Evolutionary conservation across 2,797 vertebrate genomes (phyloP), one percentile per base, ranked within the genome.

Genomic region (Natrix natrix): DNA sequence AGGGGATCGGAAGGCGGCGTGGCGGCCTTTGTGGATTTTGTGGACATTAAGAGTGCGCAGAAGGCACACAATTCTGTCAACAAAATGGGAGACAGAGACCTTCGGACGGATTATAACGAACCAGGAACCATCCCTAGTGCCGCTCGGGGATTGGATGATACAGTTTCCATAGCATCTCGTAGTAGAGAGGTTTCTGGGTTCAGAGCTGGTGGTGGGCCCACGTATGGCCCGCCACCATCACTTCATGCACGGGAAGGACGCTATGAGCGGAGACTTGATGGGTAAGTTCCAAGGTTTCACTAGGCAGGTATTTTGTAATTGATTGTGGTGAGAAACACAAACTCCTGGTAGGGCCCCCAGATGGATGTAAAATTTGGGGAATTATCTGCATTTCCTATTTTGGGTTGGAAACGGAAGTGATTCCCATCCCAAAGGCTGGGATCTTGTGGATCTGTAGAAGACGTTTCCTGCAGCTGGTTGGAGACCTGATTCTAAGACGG

Each of bases 241-340:
- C 99, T 99, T 98, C 99, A 99, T 99, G 98, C 98, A 99, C 99
- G 99, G 98, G 99, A 99, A 98, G 99, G 99, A 98, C 99, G 99
- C 98, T 99, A 99, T 99, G 99, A 99, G 98, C 99, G 99, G 98
- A 99, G 99, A 99, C 98, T 99, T 98, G 99, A 99, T 99, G 99
- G 99, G 99, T 99, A 99, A 99, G 99, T 99, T 99, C 99, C 98
- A 98, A 98, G 98, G 98, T 98, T 99, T 99, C 98, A 98, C 97
- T 98, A 98, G 98, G 98, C 98, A 98, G 98, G 99, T 98, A 98
- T 98, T 98, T 98, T 98, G 98, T 98, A 98, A 98, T 98, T 99
- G 98, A 98, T 98, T 98, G 97, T 99, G 98, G 98, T 99, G 98
- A 98, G 96, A 98, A 98, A 98, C 97, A 98, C 97, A 97, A 98